These are phyloP conservation scores for Lampris megalopsis DNA, from an alignment of 2,113 vertebrate genomes.

Conservation along the genomic window DNA sequence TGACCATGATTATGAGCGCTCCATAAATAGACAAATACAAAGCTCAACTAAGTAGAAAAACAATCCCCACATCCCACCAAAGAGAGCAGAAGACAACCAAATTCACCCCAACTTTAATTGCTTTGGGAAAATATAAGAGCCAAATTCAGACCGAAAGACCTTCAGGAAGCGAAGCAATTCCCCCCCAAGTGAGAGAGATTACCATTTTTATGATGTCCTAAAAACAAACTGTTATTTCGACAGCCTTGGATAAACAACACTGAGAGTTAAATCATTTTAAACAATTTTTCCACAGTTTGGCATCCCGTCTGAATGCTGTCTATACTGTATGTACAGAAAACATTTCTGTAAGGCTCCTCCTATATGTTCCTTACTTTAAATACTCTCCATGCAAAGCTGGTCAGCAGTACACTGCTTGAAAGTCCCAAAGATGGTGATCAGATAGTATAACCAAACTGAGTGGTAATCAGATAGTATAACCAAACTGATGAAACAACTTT, in stretches of 20 bases:
- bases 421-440: slow-evolving; percentile 8
- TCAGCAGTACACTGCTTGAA: background rate
- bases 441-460: slow-evolving; percentile 14
- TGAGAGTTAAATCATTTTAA: slow-evolving; percentile 28
- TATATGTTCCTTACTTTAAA: slow-evolving; percentile 26
- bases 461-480: slow-evolving; percentile 16
- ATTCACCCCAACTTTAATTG: slow-evolving; percentile 76
- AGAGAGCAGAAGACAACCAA: slow-evolving; percentile 69
- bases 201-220: slow-evolving; percentile 68
- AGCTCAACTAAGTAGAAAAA: slow-evolving; percentile 15
- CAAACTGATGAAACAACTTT: slow-evolving; percentile 12
- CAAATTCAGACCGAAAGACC: slow-evolving; percentile 65
- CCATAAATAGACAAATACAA: slow-evolving; percentile 9
- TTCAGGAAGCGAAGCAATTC: slow-evolving; percentile 73
- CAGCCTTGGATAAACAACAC: slow-evolving; percentile 50
- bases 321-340: background rate
- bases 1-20: slow-evolving; percentile 34
- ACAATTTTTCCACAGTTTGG: background rate
- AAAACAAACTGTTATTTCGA: slow-evolving; percentile 63
- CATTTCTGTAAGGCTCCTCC: slow-evolving; percentile 3
- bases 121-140: slow-evolving; percentile 75
- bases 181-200: slow-evolving; percentile 66
- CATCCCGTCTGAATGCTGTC: slow-evolving; percentile 13
- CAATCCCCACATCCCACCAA: slow-evolving; percentile 44
- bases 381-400: slow-evolving; percentile 5